Evolutionary conservation across 2,888 invertebrate genomes (phyloP), one percentile per base, ranked within the genome.

Genomic region (Ecliptopera silaceata): DNA sequence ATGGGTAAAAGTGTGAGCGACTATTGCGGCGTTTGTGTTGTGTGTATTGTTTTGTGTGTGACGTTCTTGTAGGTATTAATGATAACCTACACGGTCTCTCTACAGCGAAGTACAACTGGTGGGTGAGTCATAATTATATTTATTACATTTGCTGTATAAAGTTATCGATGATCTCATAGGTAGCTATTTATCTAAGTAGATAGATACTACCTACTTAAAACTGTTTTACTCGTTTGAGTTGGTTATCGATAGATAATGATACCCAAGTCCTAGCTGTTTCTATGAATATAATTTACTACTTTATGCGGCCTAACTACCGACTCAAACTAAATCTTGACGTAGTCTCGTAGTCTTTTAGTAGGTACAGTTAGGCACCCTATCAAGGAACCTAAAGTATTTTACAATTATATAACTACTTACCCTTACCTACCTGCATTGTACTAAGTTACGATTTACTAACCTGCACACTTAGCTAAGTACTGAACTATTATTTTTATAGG

Each of bases 41-140:
- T 77, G 75, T 74, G 70, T 82, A 72, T 74, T 77, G 71, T 79
- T 77, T 79, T 76, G 71, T 81, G 76, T 79, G 81, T 84, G 84
- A 85, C 88, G 88, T 84, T 84, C 81, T 82, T 77, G 72, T 81
- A 48, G 47, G 55, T 41, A 80, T 79, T 83, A 80, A 80, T 84
- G 84, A 83, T 90, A 90, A 89, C 89, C 89, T 89, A 87, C 81
- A 84, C 88, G 81, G 79, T 83, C 86, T 84, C 82, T 85, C 80
- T 82, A 82, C 82, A 84, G 77, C 80, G 66, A 77, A 82, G 84
- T 88, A 86, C 77, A 80, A 48, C 53, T 79, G 45, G 50, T 79
- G 86, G n/a, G 90, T 92, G 91, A 92, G 91, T 92, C 91, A 92
- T 88, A 85, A 89, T 90, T 91, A 91, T 88, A 90, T 91, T 89